Evolutionary conservation across 1,140 invertebrate species (phyloP), one percentile per base, ranked within the genome.

Genomic region (Cepaea nemoralis): DNA sequence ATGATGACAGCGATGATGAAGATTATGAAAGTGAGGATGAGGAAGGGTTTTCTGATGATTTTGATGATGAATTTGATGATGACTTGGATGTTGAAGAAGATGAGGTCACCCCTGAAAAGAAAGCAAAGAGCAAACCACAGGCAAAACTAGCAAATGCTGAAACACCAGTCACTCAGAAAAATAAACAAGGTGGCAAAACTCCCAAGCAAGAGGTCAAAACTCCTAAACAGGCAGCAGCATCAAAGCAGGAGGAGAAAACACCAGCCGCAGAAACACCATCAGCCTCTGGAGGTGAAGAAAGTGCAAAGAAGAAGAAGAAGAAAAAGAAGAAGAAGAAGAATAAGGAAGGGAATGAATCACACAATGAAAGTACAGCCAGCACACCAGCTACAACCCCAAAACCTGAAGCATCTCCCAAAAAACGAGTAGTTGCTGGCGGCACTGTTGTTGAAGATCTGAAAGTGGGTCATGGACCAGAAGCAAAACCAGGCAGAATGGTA

Each of bases 361-460:
- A 74, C 50, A 81, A 75, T 66, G 39, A 59, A 2, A 66, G 50
- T 24, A 66, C 33, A 74, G 48, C 39, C 16, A 39, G 27, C 16
- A 79, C 77, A 2, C 77, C 45, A 50, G 37, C 67, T 0, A 69
- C 59, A 74, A 81, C 55, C 27, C 71, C 84, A 66, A 83, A 85
- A 83, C 31, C 55, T 27, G 27, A 45, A 70, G 37, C 76, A 45
- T 24, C 45, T 63, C 94, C 94, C 87, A 94, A 94, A 85, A 92
- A 93, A 10, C 80, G 70, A 73, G 84, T 85, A 10, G 82, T 96
- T 24, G 91, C 93, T 84, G 95, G 95, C 59, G 96, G 96, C 75
- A 93, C 97, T 0, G 92, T 94, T 78, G 91, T 96, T 83, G 94
- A 96, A 89, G 97, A 98, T 83, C 10, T 96, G 0, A 94, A 94